Conservation (phyloP, 1,140 invertebrate species). For the Nephila pilipes region DNA sequence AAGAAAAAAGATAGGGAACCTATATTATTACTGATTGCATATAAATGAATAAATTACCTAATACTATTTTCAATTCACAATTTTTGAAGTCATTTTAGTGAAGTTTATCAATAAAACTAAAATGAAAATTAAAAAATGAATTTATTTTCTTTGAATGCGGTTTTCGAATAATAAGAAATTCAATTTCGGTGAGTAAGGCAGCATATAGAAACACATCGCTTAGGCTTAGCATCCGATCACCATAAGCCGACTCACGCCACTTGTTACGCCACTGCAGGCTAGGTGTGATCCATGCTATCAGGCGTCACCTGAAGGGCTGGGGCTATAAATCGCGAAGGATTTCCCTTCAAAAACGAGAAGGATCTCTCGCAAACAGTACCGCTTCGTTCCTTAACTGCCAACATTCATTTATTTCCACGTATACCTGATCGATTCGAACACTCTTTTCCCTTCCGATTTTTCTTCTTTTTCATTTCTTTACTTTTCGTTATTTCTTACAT, state of each 20-base stretch:
- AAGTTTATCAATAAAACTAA: background rate
- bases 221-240: no score
- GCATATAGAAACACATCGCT: no score
- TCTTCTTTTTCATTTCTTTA: background rate
- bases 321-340: background rate
- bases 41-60: no score
- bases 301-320: background rate
- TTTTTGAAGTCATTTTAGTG: background rate
- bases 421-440: background rate
- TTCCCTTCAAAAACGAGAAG: background rate
- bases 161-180: no score
- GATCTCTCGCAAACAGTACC: background rate
- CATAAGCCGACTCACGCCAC: background rate
- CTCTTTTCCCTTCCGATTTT: background rate
- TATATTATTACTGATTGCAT: no score
- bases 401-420: background rate
- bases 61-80: background rate
- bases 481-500: background rate
- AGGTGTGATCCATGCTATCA: constrained; percentile 4
- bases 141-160: background rate
- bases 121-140: background rate
- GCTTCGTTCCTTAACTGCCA: background rate
- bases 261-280: background rate
- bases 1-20: no score
- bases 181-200: no score